A percentile compares a stretch with the other conserved stretches of the same genome.
These are phyloP conservation scores for Chrysopilus asiliformis DNA, from an alignment of 2,888 invertebrate species.

Conservation along the genomic window DNA sequence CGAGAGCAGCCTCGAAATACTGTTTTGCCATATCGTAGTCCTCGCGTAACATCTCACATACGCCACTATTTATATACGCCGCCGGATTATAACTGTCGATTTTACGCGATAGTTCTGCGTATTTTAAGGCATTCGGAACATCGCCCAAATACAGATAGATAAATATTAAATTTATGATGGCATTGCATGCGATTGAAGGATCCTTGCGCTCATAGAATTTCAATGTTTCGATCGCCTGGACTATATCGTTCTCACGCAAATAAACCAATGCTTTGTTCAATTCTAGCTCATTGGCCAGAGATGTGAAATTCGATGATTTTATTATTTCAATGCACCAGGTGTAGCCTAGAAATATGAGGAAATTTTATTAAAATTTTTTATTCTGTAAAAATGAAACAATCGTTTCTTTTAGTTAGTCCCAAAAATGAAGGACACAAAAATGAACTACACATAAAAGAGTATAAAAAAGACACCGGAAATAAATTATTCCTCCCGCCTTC, in stretches of 20 bases:
- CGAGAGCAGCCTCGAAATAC: conserved; percentile 60
- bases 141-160: conserved; percentile 58
- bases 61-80: conserved; percentile 75
- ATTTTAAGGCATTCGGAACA: conserved; percentile 60
- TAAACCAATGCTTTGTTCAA: conserved; percentile 81
- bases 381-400: too few species aligned
- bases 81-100: conserved; percentile 66
- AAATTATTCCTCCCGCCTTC: too few species aligned
- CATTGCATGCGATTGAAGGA: conserved; percentile 68
- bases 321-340: conserved; percentile 90
- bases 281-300: conserved; percentile 75
- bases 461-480: too few species aligned
- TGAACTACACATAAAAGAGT: too few species aligned
- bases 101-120: conserved; percentile 57
- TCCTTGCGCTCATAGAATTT: conserved; percentile 79
- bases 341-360: conserved; percentile 31
- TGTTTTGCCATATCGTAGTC: conserved; percentile 57
- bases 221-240: conserved; percentile 67
- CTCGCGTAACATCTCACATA: conserved; percentile 56
- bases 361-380: background rate
- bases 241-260: conserved; percentile 66
- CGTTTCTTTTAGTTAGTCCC: too few species aligned
- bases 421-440: too few species aligned
- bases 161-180: conserved; percentile 74
- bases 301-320: conserved; percentile 73